Evolutionary conservation across 2,113 vertebrate species (phyloP).

Genomic region (Tragulus kanchil): DNA sequence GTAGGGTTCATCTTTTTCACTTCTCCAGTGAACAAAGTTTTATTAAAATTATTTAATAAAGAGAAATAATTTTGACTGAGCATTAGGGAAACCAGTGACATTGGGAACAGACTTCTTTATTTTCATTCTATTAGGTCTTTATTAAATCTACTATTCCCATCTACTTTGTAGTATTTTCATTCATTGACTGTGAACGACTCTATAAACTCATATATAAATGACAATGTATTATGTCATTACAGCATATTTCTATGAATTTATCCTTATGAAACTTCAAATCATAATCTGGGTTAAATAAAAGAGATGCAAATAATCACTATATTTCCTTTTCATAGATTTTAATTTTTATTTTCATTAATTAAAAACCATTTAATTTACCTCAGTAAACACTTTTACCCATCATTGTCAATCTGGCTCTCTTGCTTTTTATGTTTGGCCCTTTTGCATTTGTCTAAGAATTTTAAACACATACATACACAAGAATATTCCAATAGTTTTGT

Average conservation of each 20-base stretch:
- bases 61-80: not conserved
- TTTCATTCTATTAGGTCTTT: not conserved
- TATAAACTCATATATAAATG: not conserved
- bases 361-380: no score
- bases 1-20: no score
- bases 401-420: no score
- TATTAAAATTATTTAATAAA: not conserved
- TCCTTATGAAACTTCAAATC: not conserved
- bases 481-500: no score
- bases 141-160: not conserved
- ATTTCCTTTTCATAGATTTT: not conserved
- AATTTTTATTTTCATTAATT: no score
- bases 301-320: not conserved
- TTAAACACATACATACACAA: no score
- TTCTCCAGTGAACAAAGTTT: no score
- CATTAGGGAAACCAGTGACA: not conserved
- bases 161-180: not conserved
- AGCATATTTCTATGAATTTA: not conserved
- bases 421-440: no score
- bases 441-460: no score
- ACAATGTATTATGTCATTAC: not conserved
- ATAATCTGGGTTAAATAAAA: not conserved
- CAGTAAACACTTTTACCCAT: no score
- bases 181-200: not conserved
- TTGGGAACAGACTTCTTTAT: not conserved